Conservation (phyloP, 1,140 invertebrate genomes). For the Neotoxoptera formosana region DNA sequence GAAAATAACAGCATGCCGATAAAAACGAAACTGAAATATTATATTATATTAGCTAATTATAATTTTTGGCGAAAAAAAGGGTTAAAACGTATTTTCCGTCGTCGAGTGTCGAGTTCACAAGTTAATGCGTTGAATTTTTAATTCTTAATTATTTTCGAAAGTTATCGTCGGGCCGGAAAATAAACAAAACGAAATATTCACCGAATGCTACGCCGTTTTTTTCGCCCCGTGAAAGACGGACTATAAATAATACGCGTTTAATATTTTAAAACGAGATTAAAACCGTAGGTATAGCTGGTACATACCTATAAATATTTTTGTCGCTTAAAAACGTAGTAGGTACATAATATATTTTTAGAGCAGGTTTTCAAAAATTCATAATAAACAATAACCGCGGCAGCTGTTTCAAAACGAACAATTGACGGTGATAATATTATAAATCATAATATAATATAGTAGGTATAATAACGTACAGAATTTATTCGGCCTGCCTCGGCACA, state of each 20-base stretch:
- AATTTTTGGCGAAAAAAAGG: background rate
- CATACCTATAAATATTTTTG: background rate
- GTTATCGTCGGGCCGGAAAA: background rate
- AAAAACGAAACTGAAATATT: background rate
- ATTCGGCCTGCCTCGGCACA: background rate
- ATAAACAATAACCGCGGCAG: background rate
- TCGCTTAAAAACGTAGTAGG: background rate
- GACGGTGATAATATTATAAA: background rate
- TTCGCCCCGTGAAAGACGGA: background rate
- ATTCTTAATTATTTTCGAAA: constrained; percentile 8
- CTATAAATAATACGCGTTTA: background rate
- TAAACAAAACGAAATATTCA: background rate
- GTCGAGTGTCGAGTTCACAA: background rate
- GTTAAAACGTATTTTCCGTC: background rate
- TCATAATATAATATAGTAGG: background rate
- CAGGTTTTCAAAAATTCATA: background rate
- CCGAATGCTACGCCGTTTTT: background rate
- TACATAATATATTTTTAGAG: background rate
- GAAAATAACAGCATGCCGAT: background rate
- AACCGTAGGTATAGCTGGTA: background rate
- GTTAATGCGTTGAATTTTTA: constrained; percentile 14
- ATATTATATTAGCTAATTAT: constrained; percentile 11
- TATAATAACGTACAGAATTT: background rate
- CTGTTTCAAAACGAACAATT: background rate
- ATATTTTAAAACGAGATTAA: constrained; percentile 8